Base-by-base conservation (phyloP, 2,113 vertebrate genomes). In the Mellivora capensis region DNA sequence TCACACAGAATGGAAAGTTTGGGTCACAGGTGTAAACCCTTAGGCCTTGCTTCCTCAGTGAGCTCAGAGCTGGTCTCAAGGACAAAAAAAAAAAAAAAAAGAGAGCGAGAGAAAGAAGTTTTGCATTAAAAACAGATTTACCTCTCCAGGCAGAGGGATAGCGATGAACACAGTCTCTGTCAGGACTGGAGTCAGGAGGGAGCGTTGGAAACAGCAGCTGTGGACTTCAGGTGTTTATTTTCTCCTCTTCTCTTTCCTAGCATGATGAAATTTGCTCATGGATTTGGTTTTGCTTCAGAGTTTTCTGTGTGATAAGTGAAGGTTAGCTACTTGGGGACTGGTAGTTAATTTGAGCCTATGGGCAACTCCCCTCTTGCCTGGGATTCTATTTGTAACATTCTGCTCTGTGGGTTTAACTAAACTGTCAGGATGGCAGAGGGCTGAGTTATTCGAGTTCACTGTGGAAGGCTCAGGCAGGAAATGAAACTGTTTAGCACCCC, bases 321-420 rank as follows among this genome's bases (percentile, higher is more conserved):
- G 94, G 87, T 49, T 91, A 85, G 96, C 88, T 93, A 93, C 93
- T n/a, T 96, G 69, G 94, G 77, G 87, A 98, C 93, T 21, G 27
- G 87, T 97, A 87, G 23, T 97, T 96, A 95, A 61, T 98, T 97
- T 98, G 86, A 97, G 79, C 81, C 97, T 87, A 59, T 95, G 74
- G 93, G 97, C 94, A 52, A 90, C 98, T 95, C 80, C 59, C 14
- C 93, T 98, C 90, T 97, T 81, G 96, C 97, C 84, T 84, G 64
- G 76, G 39, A 96, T 95, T 85, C 71, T 93, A 42, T 89, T 91
- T 97, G 93, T 88, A 97, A 76, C 39, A 90, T 90, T 90, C 94
- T 96, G 82, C 90, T 96, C 95, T 90, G 44, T 29, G 15, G 86
- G 96, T 98, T 97, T 94, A 97, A 90, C 82, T 95, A 89, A 98